These are phyloP conservation scores for Eulimnadia texana DNA, from an alignment of 1,140 invertebrate genomes.

Conservation along the genomic window DNA sequence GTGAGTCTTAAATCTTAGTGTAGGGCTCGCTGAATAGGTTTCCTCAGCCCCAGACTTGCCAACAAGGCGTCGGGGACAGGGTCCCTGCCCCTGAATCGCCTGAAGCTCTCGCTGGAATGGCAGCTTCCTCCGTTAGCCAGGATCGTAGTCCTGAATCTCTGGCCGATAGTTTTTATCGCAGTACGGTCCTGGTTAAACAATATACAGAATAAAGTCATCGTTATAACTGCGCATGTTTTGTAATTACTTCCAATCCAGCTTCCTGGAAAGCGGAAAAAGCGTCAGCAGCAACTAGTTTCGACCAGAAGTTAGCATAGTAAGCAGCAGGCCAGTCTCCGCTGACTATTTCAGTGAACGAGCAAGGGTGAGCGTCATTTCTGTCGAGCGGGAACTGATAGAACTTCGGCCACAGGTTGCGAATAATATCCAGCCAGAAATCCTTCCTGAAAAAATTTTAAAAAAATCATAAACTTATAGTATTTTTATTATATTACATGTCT, in stretches of 20 bases:
- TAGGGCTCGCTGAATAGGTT: neutral
- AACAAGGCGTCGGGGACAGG: constrained; percentile 69
- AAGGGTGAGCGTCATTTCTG: constrained; percentile 60
- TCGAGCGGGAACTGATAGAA: constrained; percentile 56
- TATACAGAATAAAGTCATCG: constrained; percentile 19
- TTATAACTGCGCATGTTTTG: neutral
- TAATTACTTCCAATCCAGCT: constrained; percentile 25
- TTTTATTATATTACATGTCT: constrained; percentile 6
- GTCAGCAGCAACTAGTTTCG: constrained; percentile 77
- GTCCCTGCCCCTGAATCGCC: constrained; percentile 78
- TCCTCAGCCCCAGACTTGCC: neutral
- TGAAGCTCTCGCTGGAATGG: constrained; percentile 66
- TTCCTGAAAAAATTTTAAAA: constrained; percentile 28
- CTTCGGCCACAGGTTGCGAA: constrained; percentile 55
- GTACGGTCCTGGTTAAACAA: neutral
- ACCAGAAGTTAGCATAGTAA: constrained; percentile 63
- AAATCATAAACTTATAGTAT: neutral
- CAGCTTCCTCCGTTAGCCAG: constrained; percentile 64
- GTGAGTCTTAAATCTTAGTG: neutral
- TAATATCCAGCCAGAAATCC: constrained; percentile 64
- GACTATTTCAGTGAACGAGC: constrained; percentile 59
- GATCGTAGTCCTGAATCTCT: constrained; percentile 68
- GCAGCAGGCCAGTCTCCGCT: constrained; percentile 53
- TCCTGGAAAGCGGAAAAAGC: constrained; percentile 71
- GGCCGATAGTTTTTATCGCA: constrained; percentile 15